phyloP scores from a whole-genome alignment of 2,113 vertebrate species.

The Bujurquina vittata region DNA sequence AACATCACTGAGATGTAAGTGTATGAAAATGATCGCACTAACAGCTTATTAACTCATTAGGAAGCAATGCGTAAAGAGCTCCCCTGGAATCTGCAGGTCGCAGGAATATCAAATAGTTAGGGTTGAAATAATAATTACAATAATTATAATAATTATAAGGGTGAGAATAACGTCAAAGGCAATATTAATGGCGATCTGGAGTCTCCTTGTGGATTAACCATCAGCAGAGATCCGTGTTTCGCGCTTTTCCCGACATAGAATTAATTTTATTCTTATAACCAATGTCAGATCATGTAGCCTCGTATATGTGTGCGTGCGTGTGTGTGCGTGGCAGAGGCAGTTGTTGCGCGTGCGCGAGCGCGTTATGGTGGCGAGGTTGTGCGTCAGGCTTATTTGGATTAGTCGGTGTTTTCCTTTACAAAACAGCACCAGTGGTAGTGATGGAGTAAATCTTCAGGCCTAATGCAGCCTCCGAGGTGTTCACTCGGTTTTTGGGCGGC shows the following conservation, averaged over 20 bases:
- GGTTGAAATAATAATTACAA: conserved; percentile 1
- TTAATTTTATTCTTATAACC: conserved; percentile 18
- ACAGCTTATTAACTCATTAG: conserved; percentile 55
- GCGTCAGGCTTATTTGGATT: conserved; percentile 70
- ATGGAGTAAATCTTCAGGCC: conserved; percentile 47
- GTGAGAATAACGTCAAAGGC: neutral
- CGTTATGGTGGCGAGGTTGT: conserved; percentile 61
- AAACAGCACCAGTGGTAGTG: conserved; percentile 57
- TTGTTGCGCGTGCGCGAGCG: conserved; percentile 47
- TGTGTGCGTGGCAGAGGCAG: conserved; percentile 35
- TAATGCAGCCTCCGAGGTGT: conserved; percentile 5
- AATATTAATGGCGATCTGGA: conserved; percentile 7
- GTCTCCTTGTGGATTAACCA: conserved; percentile 1
- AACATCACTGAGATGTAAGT: conserved; percentile 98
- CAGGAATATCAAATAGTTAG: conserved; percentile 25
- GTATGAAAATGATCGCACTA: conserved; percentile 31
- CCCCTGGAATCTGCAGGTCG: conserved; percentile 35
- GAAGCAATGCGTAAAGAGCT: conserved; percentile 56
- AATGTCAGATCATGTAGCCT: conserved; percentile 52
- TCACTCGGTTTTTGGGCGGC: conserved; percentile 9
- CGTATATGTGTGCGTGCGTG: conserved; percentile 20
- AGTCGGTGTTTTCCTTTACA: conserved; percentile 57
- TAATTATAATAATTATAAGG: conserved; percentile 7
- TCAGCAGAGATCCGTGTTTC: neutral
- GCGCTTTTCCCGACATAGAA: neutral